Conservation (phyloP, 2,888 invertebrate genomes). For the Pollenia griseotomentosa region DNA sequence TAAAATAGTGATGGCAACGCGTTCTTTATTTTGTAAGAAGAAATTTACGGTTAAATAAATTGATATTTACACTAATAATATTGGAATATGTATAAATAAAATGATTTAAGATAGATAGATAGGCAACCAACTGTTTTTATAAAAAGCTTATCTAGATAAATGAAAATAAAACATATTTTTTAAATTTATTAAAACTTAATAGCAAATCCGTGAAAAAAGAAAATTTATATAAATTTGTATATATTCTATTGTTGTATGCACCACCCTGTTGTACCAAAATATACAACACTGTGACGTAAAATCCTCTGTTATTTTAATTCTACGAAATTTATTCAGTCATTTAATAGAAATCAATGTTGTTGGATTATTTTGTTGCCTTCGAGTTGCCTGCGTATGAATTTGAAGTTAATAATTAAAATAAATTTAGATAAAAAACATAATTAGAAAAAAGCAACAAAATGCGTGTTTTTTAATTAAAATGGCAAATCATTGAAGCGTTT, state of each 20-base stretch:
- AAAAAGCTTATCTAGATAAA: too few species aligned
- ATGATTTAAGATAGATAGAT: too few species aligned
- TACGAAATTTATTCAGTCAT: slow-evolving; percentile 56
- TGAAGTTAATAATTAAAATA: slow-evolving; percentile 23
- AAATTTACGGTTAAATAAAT: too few species aligned
- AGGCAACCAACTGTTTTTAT: too few species aligned
- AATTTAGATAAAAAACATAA: slow-evolving; percentile 9
- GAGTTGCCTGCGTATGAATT: background rate
- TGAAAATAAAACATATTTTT: too few species aligned
- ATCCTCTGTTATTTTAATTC: slow-evolving; percentile 24
- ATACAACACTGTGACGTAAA: slow-evolving; percentile 31
- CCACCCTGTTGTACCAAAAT: background rate
- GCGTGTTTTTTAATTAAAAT: slow-evolving; percentile 46
- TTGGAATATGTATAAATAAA: too few species aligned
- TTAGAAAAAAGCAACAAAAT: slow-evolving; percentile 11
- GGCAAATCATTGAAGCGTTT: slow-evolving; percentile 53
- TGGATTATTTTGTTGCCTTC: slow-evolving; percentile 29
- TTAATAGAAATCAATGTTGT: slow-evolving; percentile 43
- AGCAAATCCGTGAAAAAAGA: too few species aligned
- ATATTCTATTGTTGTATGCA: background rate
- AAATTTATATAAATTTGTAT: too few species aligned
- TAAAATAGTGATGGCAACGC: too few species aligned
- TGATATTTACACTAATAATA: too few species aligned
- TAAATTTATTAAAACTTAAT: too few species aligned
- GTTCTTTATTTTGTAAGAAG: too few species aligned